Percentiles rank a stretch among this genome's conserved stretches.
Evolutionary conservation across 2,888 invertebrate genomes (phyloP).

Genomic region (Tachystola acroxantha): DNA sequence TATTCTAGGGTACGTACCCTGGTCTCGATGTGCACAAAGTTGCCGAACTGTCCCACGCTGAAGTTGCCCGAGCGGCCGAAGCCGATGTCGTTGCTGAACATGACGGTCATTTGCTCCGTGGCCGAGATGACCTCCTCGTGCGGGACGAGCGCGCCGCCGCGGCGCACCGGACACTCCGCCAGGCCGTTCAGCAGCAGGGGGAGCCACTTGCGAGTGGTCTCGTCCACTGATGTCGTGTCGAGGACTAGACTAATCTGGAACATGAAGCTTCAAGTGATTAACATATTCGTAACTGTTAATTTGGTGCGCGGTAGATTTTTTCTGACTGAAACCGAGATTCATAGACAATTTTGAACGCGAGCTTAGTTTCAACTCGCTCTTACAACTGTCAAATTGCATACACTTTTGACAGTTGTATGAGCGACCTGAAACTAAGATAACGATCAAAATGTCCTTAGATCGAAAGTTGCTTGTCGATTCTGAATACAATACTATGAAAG

Average conservation of each 20-base stretch:
- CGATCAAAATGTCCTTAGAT: too few species aligned
- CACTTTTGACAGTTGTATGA: too few species aligned
- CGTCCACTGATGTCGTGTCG: slow-evolving; percentile 81
- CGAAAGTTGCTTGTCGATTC: too few species aligned
- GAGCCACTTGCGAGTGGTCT: slow-evolving; percentile 82
- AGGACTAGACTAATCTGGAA: slow-evolving; percentile 84
- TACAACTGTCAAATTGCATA: too few species aligned
- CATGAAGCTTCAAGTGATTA: not conserved
- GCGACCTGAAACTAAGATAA: too few species aligned
- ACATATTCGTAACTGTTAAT: too few species aligned
- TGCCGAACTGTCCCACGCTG: slow-evolving; percentile 84
- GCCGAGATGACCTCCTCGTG: slow-evolving; percentile 88
- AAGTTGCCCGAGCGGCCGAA: slow-evolving; percentile 79
- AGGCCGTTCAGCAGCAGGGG: slow-evolving; percentile 86
- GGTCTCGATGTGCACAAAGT: slow-evolving; percentile 80
- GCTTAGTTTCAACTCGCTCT: too few species aligned
- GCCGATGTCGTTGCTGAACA: slow-evolving; percentile 80
- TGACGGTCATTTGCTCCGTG: slow-evolving; percentile 86
- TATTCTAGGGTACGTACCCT: too few species aligned
- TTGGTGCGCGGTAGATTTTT: too few species aligned
- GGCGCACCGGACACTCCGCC: slow-evolving; percentile 85
- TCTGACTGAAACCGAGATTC: too few species aligned
- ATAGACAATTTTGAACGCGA: too few species aligned
- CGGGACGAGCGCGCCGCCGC: slow-evolving; percentile 75
- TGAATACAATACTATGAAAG: too few species aligned